These are phyloP conservation scores for Trimorus sp. DNA, from an alignment of 2,888 invertebrate species.

Conservation along the genomic window DNA sequence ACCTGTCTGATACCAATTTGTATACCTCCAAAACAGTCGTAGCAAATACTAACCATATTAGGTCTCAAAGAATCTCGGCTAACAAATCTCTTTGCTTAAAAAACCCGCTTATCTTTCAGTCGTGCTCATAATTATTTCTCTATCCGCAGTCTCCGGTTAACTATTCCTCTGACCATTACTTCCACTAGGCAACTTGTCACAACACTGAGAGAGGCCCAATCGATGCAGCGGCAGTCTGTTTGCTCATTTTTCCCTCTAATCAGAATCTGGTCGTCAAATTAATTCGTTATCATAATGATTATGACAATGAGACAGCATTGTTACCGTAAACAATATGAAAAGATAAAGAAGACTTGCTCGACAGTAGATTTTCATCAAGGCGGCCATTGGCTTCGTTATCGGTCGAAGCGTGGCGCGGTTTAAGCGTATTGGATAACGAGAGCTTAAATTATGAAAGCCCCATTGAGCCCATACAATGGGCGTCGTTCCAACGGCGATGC, in stretches of 20 bases:
- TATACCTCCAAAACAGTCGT: no score
- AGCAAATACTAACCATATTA: no score
- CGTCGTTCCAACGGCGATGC: constrained; percentile 63
- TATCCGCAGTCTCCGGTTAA: no score
- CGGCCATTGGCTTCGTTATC: constrained; percentile 71
- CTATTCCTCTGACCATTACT: no score
- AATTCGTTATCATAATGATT: constrained; percentile 41
- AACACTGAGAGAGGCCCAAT: no score
- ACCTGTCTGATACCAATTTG: no score
- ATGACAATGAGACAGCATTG: constrained; percentile 41
- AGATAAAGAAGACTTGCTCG: constrained; percentile 53
- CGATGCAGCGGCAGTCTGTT: no score
- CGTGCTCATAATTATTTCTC: no score
- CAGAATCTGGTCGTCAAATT: constrained; percentile 22
- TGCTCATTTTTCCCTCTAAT: not conserved
- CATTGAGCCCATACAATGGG: constrained; percentile 70
- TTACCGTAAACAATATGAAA: constrained; percentile 51
- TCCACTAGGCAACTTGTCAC: no score
- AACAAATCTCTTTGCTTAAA: no score
- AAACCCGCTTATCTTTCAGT: no score
- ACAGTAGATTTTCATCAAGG: constrained; percentile 53
- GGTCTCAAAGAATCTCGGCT: no score
- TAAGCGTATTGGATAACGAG: constrained; percentile 73
- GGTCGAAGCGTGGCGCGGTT: constrained; percentile 69
- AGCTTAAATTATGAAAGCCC: constrained; percentile 71